phyloP scores from a whole-genome alignment of 2,797 vertebrate genomes.

The Eulemur mongoz region DNA sequence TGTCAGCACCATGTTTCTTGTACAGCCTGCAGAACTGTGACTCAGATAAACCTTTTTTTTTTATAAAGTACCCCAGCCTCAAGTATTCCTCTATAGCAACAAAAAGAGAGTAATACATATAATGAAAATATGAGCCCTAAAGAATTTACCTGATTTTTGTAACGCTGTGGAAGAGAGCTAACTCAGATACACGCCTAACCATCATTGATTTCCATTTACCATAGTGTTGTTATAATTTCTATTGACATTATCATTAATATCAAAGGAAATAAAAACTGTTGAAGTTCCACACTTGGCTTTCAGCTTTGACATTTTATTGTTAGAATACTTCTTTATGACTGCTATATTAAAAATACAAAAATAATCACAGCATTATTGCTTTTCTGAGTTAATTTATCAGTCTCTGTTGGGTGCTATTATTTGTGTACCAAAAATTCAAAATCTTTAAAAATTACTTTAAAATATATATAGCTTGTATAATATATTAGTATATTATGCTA shows the following conservation, averaged over 20 bases:
- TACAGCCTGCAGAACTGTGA: too few relatives aligned
- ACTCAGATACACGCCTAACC: not conserved
- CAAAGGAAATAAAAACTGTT: not conserved
- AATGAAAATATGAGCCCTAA: not conserved
- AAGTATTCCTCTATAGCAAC: too few relatives aligned
- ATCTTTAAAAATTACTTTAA: not conserved
- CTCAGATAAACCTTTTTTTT: too few relatives aligned
- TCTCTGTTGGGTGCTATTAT: not conserved
- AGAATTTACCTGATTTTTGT: not conserved
- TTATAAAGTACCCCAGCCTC: too few relatives aligned
- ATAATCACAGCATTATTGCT: not conserved
- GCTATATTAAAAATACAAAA: not conserved
- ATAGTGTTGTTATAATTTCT: not conserved
- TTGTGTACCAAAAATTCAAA: not conserved
- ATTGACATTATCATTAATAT: not conserved
- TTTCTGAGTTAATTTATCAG: not conserved
- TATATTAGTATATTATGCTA: not conserved
- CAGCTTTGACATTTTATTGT: not conserved
- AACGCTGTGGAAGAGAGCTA: not conserved
- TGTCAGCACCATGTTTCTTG: too few relatives aligned
- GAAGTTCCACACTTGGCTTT: not conserved
- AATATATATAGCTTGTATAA: not conserved
- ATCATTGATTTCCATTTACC: not conserved
- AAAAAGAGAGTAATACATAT: too few relatives aligned
- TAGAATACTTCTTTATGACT: not conserved